Evolutionary conservation across 2,113 vertebrate species (phyloP), one percentile per base, ranked within the genome.

Genomic region (Recurvirostra avosetta): DNA sequence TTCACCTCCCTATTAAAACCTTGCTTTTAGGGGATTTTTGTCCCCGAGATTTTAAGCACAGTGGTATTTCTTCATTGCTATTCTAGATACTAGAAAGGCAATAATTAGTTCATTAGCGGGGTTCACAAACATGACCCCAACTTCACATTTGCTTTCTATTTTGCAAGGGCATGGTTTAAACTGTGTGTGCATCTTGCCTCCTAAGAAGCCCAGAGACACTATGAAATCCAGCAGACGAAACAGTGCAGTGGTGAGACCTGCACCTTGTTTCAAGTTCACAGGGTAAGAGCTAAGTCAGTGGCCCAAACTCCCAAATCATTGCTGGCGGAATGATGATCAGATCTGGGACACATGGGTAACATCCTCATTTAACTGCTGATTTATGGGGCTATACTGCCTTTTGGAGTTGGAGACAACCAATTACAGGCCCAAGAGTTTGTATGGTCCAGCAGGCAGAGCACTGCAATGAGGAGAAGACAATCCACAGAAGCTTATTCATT

Each of bases 71-170:
- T 83, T 96, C 86, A 83, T 97, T 97, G 81, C 94, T 91, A 94
- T 97, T 96, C 85, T 81, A 92, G 62, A 17, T 63, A 58, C 21
- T 30, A 75, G 59, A 89, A 89, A 27, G 47, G 78, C 63, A 81
- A 94, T 92, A 90, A 96, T 96, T 81, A 84, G 80, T 97, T 97
- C 96, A 94, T 98, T 97, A 97, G 62, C 19, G 49, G 40, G 81
- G 81, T 17, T 97, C 94, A 73, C 71, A 61, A 47, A 75, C 77
- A 88, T 91, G 94, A 96, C 92, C 92, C 83, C 83, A 79, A 15
- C 3, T 7, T 88, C 92, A 94, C 73, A 92, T 95, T 92, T 71
- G 75, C 88, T 81, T 95, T 96, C 95, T 86, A 25, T 77, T 96
- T 94, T 94, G 43, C 75, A 95, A 97, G 91, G 92, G 84, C 72